Base-by-base conservation (phyloP, 1,140 invertebrate species). In the Ceratitis capitata region DNA sequence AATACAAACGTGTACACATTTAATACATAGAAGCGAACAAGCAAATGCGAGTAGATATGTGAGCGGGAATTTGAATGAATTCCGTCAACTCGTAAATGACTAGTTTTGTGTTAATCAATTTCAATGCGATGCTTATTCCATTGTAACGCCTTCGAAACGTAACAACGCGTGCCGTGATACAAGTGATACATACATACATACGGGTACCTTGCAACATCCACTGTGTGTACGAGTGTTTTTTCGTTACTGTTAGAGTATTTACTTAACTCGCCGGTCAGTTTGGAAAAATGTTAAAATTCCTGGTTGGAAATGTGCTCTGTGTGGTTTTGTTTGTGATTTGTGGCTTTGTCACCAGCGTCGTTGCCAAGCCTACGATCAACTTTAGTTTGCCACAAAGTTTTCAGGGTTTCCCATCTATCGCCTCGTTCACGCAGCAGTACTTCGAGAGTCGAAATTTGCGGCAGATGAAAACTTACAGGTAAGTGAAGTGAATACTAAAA, bases 401-500 rank as follows among this genome's bases (percentile, higher is more conserved):
- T 6, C 89, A 91, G 82, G 88, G 89, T 32, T 90, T 91, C 61
- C 88, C 90, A 58, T 91, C 91, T 4, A 89, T 92, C 29, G 87
- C 90, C 29, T 90, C 91, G 19, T 90, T 92, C 26, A 92, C 91
- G n/a, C 91, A 92, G 82, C 89, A 92, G 85, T 89, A 91, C 51
- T 89, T 92, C 85, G 90, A 90, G 29, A 88, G 91, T 86, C 87
- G 91, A 39, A 91, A 88, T 84, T 82, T 88, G 29, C 87, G 89
- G 0, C 91, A 91, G 88, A 92, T 92, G 91, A 92, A 92, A 87
- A 89, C 88, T 2, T 92, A 92, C 86, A 92, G 91, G 91, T 92
- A 85, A 92, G 90, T 85, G 45, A n/a, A n/a, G n/a, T n/a, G n/a
- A n/a, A n/a, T n/a, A n/a, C n/a, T n/a, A n/a, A n/a, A n/a, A n/a